Percentiles rank a stretch among this genome's conserved stretches.
Evolutionary conservation across 2,113 vertebrate genomes (phyloP).

Genomic region (Colaptes auratus): DNA sequence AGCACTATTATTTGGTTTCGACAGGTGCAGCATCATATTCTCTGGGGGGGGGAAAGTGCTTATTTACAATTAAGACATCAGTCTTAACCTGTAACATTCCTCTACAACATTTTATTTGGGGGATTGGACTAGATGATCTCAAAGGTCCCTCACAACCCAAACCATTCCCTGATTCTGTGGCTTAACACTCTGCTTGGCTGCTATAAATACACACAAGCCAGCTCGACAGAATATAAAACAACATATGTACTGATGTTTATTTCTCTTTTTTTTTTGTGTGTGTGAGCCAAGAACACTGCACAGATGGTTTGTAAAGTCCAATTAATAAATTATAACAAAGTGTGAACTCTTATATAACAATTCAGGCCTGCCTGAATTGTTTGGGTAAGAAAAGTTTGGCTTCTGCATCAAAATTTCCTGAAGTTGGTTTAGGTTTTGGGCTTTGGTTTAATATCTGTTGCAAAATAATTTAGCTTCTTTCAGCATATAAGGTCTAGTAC

Average conservation of each 20-base stretch:
- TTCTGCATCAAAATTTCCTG: conserved; percentile 21
- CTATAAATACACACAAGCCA: not conserved
- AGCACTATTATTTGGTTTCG: not conserved
- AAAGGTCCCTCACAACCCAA: no score
- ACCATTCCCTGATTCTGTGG: no score
- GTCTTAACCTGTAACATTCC: not conserved
- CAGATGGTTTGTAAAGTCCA: conserved; percentile 51
- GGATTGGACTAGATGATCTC: no score
- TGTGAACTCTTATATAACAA: not conserved
- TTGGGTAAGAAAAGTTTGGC: not conserved
- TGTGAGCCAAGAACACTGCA: conserved; percentile 8
- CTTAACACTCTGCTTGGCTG: not conserved
- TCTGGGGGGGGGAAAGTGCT: no score
- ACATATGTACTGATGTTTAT: not conserved
- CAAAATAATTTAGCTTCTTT: not conserved
- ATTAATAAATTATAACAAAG: conserved; percentile 54
- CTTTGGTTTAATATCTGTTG: not conserved
- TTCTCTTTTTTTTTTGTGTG: not conserved
- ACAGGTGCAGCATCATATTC: not conserved
- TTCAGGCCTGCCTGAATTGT: conserved; percentile 2
- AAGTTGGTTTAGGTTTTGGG: not conserved
- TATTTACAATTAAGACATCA: no score
- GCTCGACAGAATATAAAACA: not conserved
- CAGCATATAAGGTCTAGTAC: not conserved
- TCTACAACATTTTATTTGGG: not conserved